Base-by-base conservation (phyloP, 1,140 invertebrate species). In the Rhagoletis zephyria region DNA sequence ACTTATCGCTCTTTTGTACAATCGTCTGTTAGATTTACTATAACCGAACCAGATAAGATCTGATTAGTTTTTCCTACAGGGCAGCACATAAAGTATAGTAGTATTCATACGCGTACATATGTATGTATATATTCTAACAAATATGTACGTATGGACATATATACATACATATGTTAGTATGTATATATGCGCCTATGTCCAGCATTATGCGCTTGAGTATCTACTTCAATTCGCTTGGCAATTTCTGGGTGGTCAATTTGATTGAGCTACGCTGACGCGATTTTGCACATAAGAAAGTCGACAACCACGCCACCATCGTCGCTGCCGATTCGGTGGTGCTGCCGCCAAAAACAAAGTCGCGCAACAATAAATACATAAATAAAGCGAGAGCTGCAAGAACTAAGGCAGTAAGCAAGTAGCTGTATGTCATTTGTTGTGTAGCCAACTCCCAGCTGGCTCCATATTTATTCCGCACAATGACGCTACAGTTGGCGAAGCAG, bases 161-260 rank as follows among this genome's bases (percentile, higher is more conserved):
- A 56, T 59, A 81, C n/a, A 77, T 51, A 59, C 0, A 81, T 56
- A 56, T 9, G 16, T 30, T 12, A 19, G 16, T 81, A 16, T 30
- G 30, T 19, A 9, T 6, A n/a, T 81, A 56, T n/a, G 42, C 48
- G 51, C 74, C 56, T 42, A n/a, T 81, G 48, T 7, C 48, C 45
- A 30, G 74, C 30, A 67, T 67, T 81, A 81, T 63, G n/a, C 61
- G 45, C 48, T 81, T n/a, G 74, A 16, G 4, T 81, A 81, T 81
- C 74, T 81, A 7, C 74, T 81, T 56, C 74, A 81, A 81, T 59
- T 81, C 74, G 74, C 48, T 81, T 81, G 14, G 74, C 51, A 81
- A 81, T 81, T 81, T 51, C 74, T 81, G 74, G 74, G 74, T 81
- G 74, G 74, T 56, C 74, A 81, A 81, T 56, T 81, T 81, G 74